Conservation (phyloP, 2,888 invertebrate genomes). For the Bembecia ichneumoniformis region DNA sequence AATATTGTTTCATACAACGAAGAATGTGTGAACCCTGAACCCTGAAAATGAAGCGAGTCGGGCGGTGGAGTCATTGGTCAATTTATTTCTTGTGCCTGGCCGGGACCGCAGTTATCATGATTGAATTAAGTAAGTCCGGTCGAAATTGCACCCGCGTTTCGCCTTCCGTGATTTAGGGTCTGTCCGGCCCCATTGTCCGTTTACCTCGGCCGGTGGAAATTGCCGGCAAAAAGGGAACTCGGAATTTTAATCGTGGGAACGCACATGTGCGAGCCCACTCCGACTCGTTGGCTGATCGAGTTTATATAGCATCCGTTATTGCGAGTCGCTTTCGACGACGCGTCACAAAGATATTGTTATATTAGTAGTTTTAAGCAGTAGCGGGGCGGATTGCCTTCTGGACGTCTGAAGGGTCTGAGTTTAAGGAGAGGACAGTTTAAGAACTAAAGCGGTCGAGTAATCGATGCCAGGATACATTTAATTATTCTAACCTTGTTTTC, state of each 20-base stretch:
- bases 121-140: conserved; percentile 62
- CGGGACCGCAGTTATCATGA: conserved; percentile 66
- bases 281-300: conserved; percentile 15
- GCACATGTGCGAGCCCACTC: conserved; percentile 8
- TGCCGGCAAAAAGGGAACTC: conserved; percentile 48
- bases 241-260: conserved; percentile 56
- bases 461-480: too few species aligned
- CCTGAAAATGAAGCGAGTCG: too few species aligned
- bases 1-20: too few species aligned
- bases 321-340: conserved; percentile 26
- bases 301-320: conserved; percentile 65
- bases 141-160: conserved; percentile 33
- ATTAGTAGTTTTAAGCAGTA: too few species aligned
- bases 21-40: not conserved
- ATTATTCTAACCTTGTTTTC: too few species aligned
- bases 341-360: too few species aligned
- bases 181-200: conserved; percentile 21
- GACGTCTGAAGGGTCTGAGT: too few species aligned
- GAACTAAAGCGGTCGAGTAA: too few species aligned
- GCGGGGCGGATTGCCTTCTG: too few species aligned
- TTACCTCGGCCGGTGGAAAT: conserved; percentile 19
- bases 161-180: conserved; percentile 46
- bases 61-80: conserved; percentile 54
- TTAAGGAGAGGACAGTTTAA: too few species aligned
- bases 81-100: conserved; percentile 62